Percentiles rank a stretch among this genome's conserved stretches.
Evolutionary conservation across 1,140 invertebrate species (phyloP).

Genomic region (Anastrepha obliqua): DNA sequence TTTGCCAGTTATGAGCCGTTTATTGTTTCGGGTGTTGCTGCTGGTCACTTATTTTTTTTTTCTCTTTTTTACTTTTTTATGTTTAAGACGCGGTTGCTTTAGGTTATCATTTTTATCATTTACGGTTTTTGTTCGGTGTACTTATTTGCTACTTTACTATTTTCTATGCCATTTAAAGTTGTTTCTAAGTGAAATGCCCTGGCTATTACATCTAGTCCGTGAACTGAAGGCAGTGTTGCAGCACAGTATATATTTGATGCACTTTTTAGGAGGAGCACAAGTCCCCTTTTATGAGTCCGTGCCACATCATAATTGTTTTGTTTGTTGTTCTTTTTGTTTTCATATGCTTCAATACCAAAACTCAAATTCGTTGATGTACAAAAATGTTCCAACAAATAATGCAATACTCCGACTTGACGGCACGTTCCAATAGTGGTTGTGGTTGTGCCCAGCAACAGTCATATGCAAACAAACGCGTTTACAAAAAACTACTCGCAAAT

Average conservation of each 20-base stretch:
- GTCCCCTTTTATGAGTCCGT: neutral
- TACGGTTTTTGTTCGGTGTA: neutral
- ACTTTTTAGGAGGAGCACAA: neutral
- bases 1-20: neutral
- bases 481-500: neutral
- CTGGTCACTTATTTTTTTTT: neutral
- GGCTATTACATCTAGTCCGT: constrained; percentile 34
- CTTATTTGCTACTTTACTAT: neutral
- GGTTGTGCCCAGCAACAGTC: constrained; percentile 13
- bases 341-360: neutral
- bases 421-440: constrained; percentile 14
- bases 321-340: neutral
- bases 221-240: constrained; percentile 46
- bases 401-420: neutral
- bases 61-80: neutral
- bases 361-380: constrained; percentile 12
- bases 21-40: no score
- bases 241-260: neutral
- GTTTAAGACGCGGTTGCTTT: neutral
- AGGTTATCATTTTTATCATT: neutral
- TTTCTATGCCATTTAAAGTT: neutral
- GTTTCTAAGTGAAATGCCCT: neutral
- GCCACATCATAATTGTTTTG: neutral
- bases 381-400: neutral
- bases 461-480: neutral